Base-by-base conservation (phyloP, 2,888 invertebrate genomes). In the Folsomia candida region DNA sequence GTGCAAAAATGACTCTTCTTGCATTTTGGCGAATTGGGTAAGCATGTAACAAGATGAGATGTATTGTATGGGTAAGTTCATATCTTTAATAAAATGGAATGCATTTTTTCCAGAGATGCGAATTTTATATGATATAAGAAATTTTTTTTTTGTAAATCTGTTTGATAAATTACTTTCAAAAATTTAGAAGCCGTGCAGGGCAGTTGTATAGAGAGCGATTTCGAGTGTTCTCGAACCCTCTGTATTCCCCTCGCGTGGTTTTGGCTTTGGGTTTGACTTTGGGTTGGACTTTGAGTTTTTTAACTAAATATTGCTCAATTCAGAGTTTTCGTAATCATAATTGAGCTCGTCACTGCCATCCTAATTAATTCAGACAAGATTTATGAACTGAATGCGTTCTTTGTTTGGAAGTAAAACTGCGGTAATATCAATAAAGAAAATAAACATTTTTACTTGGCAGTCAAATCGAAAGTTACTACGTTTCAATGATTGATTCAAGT, bases 1-100 rank as follows among this genome's bases (percentile, higher is more conserved):
- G 27, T 94, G 94, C 81, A 79, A 87, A 14, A 88, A 89, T 76
- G 89, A 89, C 76, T 87, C 87, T 78, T 67, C 69, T 37, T 96
- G 95, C 84, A 91, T 95, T 76, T 87, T 89, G 3, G 86, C 88
- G 2, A 87, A 87, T 79, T 94, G 94, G 73, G 54, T 61, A n/a
- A 28, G 61, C 4, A 2, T 37, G 37, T n/a, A n/a, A n/a, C 37
- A 37, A 37, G 14, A 37, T 37, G 4, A 37, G 4, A 14, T 37
- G 37, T 14, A 37, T 4, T 37, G 4, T 37, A 37, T 9, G 37
- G 37, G 37, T 37, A 37, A 4, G 14, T 37, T 37, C 14, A n/a
- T n/a, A n/a, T n/a, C n/a, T n/a, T n/a, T n/a, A n/a, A n/a, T n/a
- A n/a, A n/a, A n/a, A n/a, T n/a, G n/a, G n/a, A n/a, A n/a, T n/a